A percentile compares a stretch with the other conserved stretches of the same genome.
These are phyloP conservation scores for Papilio polyxenes DNA, from an alignment of 1,140 invertebrate species.

Conservation along the genomic window DNA sequence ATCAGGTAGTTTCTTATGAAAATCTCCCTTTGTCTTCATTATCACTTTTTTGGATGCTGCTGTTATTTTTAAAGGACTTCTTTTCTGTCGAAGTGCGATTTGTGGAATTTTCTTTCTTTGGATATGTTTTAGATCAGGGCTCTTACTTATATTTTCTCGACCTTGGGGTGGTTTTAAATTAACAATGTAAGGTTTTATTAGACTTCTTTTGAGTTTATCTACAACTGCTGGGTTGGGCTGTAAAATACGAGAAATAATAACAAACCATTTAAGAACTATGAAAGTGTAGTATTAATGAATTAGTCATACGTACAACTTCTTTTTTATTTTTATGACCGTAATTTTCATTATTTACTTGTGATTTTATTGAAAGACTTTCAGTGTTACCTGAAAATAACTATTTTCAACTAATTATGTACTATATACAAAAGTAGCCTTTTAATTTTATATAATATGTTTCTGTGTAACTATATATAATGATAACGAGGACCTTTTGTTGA, in stretches of 20 bases:
- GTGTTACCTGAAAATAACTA: constrained; percentile 27
- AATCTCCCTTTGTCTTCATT: constrained; percentile 11
- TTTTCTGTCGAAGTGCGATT: constrained; percentile 10
- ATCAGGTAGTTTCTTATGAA: constrained; percentile 15
- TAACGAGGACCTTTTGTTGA: constrained; percentile 27
- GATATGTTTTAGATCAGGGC: background rate
- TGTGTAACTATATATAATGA: constrained; percentile 15
- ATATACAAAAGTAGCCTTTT: background rate
- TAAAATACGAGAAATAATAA: background rate
- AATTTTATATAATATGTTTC: constrained; percentile 11
- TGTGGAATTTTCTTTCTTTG: constrained; percentile 18
- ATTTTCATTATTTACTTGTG: constrained; percentile 1
- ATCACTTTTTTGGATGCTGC: background rate
- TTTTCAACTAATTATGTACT: constrained; percentile 21
- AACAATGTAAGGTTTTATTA: background rate
- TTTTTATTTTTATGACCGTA: background rate
- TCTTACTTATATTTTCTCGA: constrained; percentile 14
- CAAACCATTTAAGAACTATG: background rate
- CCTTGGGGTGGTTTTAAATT: background rate
- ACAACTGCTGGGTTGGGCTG: background rate
- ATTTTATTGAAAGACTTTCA: background rate
- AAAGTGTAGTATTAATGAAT: background rate
- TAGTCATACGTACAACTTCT: background rate
- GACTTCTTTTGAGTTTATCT: constrained; percentile 13
- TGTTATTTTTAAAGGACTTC: constrained; percentile 23